Base-by-base conservation (phyloP, 2,113 vertebrate genomes). In the Aphyosemion australe region DNA sequence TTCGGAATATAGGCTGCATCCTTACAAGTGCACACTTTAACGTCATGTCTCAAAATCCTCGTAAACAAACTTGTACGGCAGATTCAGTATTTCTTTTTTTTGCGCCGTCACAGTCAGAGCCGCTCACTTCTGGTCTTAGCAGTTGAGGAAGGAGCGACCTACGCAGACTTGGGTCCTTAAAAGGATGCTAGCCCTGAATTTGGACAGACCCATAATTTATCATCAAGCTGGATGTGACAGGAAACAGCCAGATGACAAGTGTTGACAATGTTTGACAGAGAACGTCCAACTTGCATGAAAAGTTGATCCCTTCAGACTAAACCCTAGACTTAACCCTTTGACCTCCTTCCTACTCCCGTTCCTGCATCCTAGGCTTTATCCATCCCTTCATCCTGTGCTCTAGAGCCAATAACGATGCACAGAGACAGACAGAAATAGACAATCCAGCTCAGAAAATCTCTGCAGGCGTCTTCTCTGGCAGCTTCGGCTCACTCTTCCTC, bases 341-440 rank as follows among this genome's bases (percentile, higher is more conserved):
- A 26, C 67, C 42, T 60, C n/a, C 65, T 63, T 60, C 55, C 70
- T 34, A 48, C 50, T 56, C 43, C 71, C 32, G 20, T 19, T 65
- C 50, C 42, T 50, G 50, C 62, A 39, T 65, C 41, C 55, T 60
- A 46, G 3, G 21, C 71, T 62, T 47, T 53, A 43, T 65, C 68
- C 34, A 10, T 79, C 83, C 65, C 76, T 63, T 79, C 76, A 41
- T 77, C 68, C 59, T 2, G 8, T 55, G 72, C 57, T 48, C 68
- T 76, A 56, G 62, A 51, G 56, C 70, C 77, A 68, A 79, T 83
- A 83, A 84, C 69, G 82, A 87, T 57, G 69, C 79, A 65, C 26
- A 0, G 46, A 83, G 79, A 70, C 52, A 10, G 82, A 80, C 81
- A 80, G 72, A 84, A 89, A 91, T 84, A 89, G 85, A 78, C 56